Base-by-base conservation (phyloP, 2,113 vertebrate genomes). In the Oncorhynchus kisutch region DNA sequence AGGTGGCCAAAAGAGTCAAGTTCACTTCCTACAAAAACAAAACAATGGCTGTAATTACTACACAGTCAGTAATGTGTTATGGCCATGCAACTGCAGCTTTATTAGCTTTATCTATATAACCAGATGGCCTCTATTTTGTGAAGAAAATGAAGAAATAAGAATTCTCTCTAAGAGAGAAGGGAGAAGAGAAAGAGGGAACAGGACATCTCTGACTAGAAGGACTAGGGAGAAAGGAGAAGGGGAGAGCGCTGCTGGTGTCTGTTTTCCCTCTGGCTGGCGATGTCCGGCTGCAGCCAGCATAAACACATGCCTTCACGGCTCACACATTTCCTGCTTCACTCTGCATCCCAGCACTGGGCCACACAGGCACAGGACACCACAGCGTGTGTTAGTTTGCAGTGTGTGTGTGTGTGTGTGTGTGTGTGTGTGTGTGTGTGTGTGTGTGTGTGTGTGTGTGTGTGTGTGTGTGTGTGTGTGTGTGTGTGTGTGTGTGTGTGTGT, bases 231-330 rank as follows among this genome's bases (percentile, higher is more conserved):
- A 24, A 78, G 79, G n/a, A 82, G 70, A 2, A 74, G 75, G 78
- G 64, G 68, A 29, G 18, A 73, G 65, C n/a, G 18, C 20, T 5
- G 85, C 80, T 82, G 87, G 89, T 89, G 90, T 91, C 88, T 92
- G 91, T 91, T 93, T 91, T 91, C 92, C 90, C 90, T 91, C 90
- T 90, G 91, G 91, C 93, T 93, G 92, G 91, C 79, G 89, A 92
- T 89, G 91, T 87, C 85, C 86, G 86, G 74, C 88, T 91, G 86
- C 89, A 92, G 92, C 93, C 93, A 94, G 92, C 88, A 93, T 94
- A 94, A 94, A 94, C 93, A 94, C 93, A 94, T 94, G 91, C 93
- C 91, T 94, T 94, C 92, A 94, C 91, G 90, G 93, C 92, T 94
- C 90, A 91, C 92, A 94, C 93, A 94, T 94, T 94, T 94, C 93